These are phyloP conservation scores for Dendroctonus valens DNA, from an alignment of 1,140 invertebrate species.

Conservation along the genomic window DNA sequence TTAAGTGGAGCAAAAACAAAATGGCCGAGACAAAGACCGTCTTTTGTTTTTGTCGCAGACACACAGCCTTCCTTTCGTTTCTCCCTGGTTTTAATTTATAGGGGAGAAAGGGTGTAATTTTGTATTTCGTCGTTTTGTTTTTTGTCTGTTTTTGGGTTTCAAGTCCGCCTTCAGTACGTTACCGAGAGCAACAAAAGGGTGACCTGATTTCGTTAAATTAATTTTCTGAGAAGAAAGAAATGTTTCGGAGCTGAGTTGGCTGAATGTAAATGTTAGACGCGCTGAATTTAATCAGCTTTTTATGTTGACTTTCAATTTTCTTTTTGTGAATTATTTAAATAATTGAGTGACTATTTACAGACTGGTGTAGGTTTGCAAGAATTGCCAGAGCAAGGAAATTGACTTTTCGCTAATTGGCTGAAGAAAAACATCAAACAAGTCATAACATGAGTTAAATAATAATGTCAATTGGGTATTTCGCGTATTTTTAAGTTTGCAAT, in stretches of 20 bases:
- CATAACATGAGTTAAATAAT: too few species aligned
- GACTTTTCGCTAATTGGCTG: too few species aligned
- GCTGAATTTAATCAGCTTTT: too few species aligned
- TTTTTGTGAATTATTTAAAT: too few species aligned
- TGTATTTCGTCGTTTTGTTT: conserved; percentile 25
- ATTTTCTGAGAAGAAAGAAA: not conserved
- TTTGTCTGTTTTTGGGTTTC: conserved; percentile 13
- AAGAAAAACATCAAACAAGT: too few species aligned
- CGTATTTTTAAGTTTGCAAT: too few species aligned
- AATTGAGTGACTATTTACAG: too few species aligned
- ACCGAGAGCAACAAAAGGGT: conserved; percentile 1
- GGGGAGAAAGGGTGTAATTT: conserved; percentile 27
- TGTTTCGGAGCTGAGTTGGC: not conserved
- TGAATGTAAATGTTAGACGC: too few species aligned
- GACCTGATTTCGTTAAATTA: conserved; percentile 8
- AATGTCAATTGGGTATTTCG: too few species aligned
- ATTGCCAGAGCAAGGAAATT: too few species aligned
- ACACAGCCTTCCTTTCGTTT: conserved; percentile 26
- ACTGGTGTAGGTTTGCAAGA: too few species aligned
- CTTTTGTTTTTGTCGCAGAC: conserved; percentile 45
- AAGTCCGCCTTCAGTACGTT: conserved; percentile 6
- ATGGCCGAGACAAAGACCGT: conserved; percentile 45
- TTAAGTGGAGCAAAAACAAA: conserved; percentile 43
- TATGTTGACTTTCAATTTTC: too few species aligned
- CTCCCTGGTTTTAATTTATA: conserved; percentile 17